Evolutionary conservation across 2,888 invertebrate species (phyloP).

Genomic region (Meiosimyza platycephala): DNA sequence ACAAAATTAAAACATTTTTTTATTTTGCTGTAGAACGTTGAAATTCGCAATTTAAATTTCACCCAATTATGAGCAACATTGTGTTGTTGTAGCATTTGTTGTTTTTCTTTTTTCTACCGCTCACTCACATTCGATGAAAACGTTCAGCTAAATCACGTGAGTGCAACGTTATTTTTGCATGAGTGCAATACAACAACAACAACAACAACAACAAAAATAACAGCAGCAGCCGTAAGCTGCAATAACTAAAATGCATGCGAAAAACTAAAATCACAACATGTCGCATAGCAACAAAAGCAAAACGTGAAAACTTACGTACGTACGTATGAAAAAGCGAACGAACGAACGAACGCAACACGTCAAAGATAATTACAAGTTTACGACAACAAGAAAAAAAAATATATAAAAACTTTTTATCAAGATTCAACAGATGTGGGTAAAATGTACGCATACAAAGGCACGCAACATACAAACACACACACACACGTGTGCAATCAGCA

Average conservation of each 20-base stretch:
- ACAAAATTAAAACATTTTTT: too few relatives aligned
- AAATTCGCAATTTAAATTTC: too few relatives aligned
- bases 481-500: background rate
- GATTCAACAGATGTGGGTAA: constrained; percentile 21
- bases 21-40: too few relatives aligned
- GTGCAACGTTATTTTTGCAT: background rate
- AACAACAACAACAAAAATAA: background rate
- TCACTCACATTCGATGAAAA: too few relatives aligned
- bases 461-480: background rate
- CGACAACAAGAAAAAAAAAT: background rate
- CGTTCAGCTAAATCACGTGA: too few relatives aligned
- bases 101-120: too few relatives aligned
- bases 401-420: background rate
- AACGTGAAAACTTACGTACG: background rate
- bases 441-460: background rate
- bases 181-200: constrained; percentile 9
- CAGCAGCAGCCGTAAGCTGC: background rate
- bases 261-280: background rate
- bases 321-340: background rate
- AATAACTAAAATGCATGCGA: background rate
- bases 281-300: background rate
- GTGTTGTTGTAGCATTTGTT: too few relatives aligned
- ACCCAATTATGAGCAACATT: too few relatives aligned
- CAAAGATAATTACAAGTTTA: constrained; percentile 5
- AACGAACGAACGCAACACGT: background rate